Conservation (phyloP, 2,888 invertebrate genomes). For the Drosophila kambysellisi region DNA sequence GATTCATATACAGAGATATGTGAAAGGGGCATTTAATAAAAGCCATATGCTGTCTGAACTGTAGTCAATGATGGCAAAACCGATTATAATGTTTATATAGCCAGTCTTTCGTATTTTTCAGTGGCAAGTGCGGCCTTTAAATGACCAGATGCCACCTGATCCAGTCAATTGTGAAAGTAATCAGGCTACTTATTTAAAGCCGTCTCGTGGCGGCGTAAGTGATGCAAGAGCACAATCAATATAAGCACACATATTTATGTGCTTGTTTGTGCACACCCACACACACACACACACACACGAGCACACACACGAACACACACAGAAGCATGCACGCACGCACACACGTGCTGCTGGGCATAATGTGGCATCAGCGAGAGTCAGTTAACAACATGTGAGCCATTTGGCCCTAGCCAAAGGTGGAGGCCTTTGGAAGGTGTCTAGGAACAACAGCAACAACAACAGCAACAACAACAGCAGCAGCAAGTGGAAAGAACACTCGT, state of each 20-base stretch:
- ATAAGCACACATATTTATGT: conserved; percentile 30
- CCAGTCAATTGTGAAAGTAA: conserved; percentile 48
- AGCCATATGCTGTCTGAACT: not conserved
- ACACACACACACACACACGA: conserved; percentile 14
- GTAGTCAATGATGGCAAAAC: not conserved
- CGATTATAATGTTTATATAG: not conserved
- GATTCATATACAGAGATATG: not conserved
- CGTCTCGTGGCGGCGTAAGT: conserved; percentile 30
- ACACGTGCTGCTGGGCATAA: conserved; percentile 43
- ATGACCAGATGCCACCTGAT: conserved; percentile 32
- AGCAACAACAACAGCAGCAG: not conserved
- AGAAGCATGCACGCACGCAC: conserved; percentile 9
- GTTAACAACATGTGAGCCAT: conserved; percentile 55
- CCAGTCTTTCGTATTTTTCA: not conserved
- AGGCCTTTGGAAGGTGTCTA: conserved; percentile 44
- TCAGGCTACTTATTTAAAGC: conserved; percentile 59
- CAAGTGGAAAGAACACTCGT: not conserved
- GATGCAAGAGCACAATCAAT: conserved; percentile 35
- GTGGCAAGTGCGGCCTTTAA: conserved; percentile 14
- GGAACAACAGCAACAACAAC: conserved; percentile 5
- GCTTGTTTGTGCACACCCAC: not conserved
- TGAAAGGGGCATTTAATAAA: not conserved
- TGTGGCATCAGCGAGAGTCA: conserved; percentile 48
- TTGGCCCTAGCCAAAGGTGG: conserved; percentile 31
- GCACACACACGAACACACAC: conserved; percentile 6